These are phyloP conservation scores for Himalopsyche tibetana DNA, from an alignment of 2,888 invertebrate species.

Conservation along the genomic window DNA sequence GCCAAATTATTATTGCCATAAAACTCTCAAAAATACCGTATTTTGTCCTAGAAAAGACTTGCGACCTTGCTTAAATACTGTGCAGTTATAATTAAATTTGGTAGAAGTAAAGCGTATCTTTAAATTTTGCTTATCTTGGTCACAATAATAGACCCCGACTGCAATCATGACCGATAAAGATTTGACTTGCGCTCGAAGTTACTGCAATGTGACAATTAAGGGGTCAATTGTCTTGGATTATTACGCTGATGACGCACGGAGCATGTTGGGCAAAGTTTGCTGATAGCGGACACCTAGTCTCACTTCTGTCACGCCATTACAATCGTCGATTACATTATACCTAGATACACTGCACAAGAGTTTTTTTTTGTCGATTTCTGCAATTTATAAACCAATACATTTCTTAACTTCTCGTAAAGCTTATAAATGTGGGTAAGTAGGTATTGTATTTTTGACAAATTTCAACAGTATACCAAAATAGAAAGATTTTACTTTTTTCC, in stretches of 20 bases:
- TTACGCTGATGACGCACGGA: conserved; percentile 60
- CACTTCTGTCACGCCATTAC: conserved; percentile 13
- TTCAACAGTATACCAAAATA: no score
- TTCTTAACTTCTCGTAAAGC: no score
- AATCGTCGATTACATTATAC: conserved; percentile 15
- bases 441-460: no score
- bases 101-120: not conserved
- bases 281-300: conserved; percentile 53
- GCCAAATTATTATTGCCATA: not conserved
- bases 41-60: not conserved
- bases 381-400: no score
- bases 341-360: not conserved
- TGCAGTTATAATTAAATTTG: not conserved
- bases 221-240: conserved; percentile 58
- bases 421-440: no score
- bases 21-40: not conserved
- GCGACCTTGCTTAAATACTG: not conserved
- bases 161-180: not conserved
- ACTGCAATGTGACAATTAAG: conserved; percentile 32
- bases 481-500: no score
- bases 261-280: conserved; percentile 60
- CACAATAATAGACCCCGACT: not conserved
- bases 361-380: not conserved
- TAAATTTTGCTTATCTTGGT: not conserved
- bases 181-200: not conserved